phyloP scores from a whole-genome alignment of 2,797 vertebrate species.

The Gephyroberyx darwinii region DNA sequence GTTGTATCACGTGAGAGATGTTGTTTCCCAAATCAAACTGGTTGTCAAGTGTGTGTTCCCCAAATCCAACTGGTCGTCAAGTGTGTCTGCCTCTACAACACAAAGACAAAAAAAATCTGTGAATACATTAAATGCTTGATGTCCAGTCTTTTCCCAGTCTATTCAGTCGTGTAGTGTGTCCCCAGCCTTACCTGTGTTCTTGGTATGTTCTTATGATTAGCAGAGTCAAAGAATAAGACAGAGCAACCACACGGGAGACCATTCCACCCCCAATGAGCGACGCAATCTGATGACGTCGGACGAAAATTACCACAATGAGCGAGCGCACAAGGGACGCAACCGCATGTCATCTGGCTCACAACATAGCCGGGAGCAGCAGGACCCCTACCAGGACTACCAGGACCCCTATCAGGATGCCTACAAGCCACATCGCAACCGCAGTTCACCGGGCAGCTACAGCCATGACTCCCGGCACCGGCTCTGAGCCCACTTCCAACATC shows the following conservation, averaged over 20 bases:
- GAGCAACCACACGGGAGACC: constrained; percentile 90
- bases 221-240: constrained; percentile 93
- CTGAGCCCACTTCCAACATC: constrained; percentile 83
- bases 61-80: no score
- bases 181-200: background rate
- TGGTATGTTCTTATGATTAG: constrained; percentile 44
- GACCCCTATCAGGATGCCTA: constrained; percentile 98
- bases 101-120: no score
- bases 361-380: constrained; percentile 92
- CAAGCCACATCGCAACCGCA: constrained; percentile 93
- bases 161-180: background rate
- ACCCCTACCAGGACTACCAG: constrained; percentile 91
- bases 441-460: constrained; percentile 95
- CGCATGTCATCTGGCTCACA: constrained; percentile 93
- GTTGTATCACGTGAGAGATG: no score
- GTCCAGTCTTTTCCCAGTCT: background rate
- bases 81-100: no score
- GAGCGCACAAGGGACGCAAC: constrained; percentile 94
- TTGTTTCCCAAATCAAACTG: no score
- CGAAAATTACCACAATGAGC: constrained; percentile 94
- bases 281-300: constrained; percentile 92
- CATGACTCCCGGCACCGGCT: constrained; percentile 96
- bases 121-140: background rate
- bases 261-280: constrained; percentile 90
- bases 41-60: no score